Conservation (phyloP, 2,888 invertebrate genomes). For the Hemaris fuciformis region DNA sequence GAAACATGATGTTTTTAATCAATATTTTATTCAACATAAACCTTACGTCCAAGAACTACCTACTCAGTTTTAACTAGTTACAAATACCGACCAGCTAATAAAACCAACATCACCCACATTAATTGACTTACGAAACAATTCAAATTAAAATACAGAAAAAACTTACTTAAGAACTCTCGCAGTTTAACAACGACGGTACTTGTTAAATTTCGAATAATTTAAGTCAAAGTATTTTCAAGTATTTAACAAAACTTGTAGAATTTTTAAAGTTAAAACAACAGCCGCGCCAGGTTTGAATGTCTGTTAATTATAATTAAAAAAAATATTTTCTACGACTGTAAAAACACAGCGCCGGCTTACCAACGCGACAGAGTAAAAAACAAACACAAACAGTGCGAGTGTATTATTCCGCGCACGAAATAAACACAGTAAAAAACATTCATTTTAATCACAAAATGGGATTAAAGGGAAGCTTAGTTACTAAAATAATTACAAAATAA, state of each 20-base stretch:
- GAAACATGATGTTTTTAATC: too few species aligned
- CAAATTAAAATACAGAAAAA: slow-evolving; percentile 1
- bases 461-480: slow-evolving; percentile 15
- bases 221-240: slow-evolving; percentile 10
- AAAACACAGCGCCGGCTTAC: not conserved
- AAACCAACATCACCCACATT: not conserved
- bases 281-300: slow-evolving; percentile 4
- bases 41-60: not conserved
- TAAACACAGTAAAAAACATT: slow-evolving; percentile 20
- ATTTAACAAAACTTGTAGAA: slow-evolving; percentile 22
- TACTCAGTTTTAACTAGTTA: not conserved
- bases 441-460: slow-evolving; percentile 29
- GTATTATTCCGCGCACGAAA: not conserved
- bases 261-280: slow-evolving; percentile 16
- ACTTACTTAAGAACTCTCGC: not conserved
- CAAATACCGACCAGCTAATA: not conserved
- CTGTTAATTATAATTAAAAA: not conserved
- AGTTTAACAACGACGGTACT: not conserved
- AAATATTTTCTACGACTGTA: not conserved
- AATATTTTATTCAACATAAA: too few species aligned
- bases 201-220: not conserved
- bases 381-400: not conserved
- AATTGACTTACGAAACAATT: slow-evolving; percentile 7
- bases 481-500: slow-evolving; percentile 37
- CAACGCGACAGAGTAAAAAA: not conserved